Base-by-base conservation (phyloP, 2,888 invertebrate species). In the Oligia fasciuncula region DNA sequence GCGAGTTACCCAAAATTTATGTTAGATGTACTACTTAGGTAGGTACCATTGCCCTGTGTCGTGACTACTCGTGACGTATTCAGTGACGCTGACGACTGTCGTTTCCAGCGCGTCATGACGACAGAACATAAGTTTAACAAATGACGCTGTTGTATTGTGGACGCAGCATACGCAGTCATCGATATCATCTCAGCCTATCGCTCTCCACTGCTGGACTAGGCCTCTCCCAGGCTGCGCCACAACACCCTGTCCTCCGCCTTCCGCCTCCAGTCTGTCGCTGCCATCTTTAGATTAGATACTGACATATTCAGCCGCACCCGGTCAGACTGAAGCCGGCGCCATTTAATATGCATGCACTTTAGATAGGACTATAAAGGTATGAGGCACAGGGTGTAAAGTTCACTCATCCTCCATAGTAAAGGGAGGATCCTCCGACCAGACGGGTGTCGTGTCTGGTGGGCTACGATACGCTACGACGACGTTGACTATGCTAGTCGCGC, bases 1-100 rank as follows among this genome's bases (percentile, higher is more conserved):
- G 84, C 89, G 88, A 93, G 93, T 94, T 93, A 88, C 90, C 90
- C 88, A 84, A 89, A 89, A 85, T 88, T 87, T 87, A 75, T 82
- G 73, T 87, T 88, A 87, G 82, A 78, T 76, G 79, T 73, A 74
- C 66, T 83, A 78, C 51, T 79, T 77, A 63, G 14, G 54, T 63
- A 14, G 14, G 54, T 63, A 14, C 62, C 13, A 17, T 29, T 17
- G 23, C 23, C 4, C 5, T 35, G 14, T 71, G 40, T 79, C 40
- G 66, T 80, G 67, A 62, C 1, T 29, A 29, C 23, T 70, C 29
- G 66, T 80, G 67, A 62, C 29, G 57, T 4, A 57, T 63, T 19
- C 4, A 57, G 3, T 9, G n/a, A 62, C 29, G 29, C 29, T 29
- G 29, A 29, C 8, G 6, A 54, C 1, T 35, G 8, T 29, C 14